These are phyloP conservation scores for Anoura caudifer DNA, from an alignment of 2,113 vertebrate species.

Conservation along the genomic window DNA sequence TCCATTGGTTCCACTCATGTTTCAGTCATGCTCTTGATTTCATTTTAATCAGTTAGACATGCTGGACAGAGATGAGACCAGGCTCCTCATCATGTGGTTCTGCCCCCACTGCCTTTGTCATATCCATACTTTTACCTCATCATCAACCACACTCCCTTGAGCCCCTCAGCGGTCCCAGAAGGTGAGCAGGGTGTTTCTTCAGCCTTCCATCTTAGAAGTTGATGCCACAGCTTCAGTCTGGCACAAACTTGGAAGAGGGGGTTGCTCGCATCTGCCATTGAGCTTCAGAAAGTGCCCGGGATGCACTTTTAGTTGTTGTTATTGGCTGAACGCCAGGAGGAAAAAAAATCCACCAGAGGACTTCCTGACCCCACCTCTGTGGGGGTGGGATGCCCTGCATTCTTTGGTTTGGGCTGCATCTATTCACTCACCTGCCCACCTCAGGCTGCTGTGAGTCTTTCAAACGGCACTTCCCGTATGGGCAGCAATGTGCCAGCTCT, in stretches of 20 bases:
- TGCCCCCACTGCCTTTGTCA: not conserved
- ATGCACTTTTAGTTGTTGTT: not conserved
- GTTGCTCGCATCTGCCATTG: constrained; percentile 20
- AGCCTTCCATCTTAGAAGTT: not conserved
- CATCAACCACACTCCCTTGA: not conserved
- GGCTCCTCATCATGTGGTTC: not conserved
- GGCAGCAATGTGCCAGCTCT: not conserved
- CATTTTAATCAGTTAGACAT: not conserved
- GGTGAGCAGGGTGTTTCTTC: not conserved
- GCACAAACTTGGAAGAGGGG: not conserved
- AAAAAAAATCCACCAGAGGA: not conserved
- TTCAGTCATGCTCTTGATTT: not conserved
- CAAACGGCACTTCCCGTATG: not conserved
- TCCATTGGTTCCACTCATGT: not conserved
- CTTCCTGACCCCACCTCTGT: not conserved
- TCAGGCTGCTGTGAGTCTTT: not conserved
- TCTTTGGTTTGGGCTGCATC: not conserved
- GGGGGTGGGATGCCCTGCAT: not conserved
- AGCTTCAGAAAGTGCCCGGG: not conserved
- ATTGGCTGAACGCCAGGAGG: not conserved
- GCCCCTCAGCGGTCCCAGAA: not conserved
- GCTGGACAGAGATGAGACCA: not conserved
- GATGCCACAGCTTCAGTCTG: not conserved
- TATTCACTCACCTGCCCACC: not conserved
- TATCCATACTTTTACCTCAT: not conserved